Evolutionary conservation across 2,113 vertebrate genomes (phyloP).

Genomic region (Eurystomus gularis): DNA sequence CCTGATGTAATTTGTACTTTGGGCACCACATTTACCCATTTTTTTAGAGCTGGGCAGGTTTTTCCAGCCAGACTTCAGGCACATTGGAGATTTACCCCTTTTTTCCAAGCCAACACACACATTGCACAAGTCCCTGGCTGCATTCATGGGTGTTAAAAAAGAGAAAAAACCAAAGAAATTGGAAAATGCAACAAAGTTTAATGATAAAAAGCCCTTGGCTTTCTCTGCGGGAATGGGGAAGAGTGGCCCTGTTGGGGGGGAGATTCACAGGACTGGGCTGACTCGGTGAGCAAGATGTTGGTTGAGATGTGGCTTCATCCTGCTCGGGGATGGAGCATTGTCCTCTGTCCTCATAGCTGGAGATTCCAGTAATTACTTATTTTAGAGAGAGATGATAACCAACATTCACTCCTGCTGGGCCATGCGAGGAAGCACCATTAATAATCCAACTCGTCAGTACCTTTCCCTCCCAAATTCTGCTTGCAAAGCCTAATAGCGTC

Average conservation of each 20-base stretch:
- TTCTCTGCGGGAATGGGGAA: background rate
- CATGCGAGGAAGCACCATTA: background rate
- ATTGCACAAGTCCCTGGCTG: background rate
- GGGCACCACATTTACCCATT: background rate
- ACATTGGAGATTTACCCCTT: background rate
- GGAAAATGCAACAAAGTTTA: background rate
- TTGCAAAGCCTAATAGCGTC: background rate
- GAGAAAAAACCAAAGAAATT: background rate
- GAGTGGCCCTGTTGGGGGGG: background rate
- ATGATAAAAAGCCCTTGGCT: background rate
- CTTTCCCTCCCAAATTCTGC: background rate
- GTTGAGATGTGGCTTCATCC: background rate
- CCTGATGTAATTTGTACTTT: background rate
- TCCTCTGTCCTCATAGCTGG: background rate
- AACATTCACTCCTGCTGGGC: background rate
- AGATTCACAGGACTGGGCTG: background rate
- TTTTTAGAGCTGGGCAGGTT: background rate
- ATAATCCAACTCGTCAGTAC: background rate
- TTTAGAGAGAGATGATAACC: background rate
- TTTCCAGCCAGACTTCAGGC: background rate
- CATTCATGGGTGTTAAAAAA: background rate
- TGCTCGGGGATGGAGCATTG: background rate
- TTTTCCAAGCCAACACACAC: background rate
- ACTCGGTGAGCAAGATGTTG: rapidly evolving
- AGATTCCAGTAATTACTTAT: background rate